phyloP scores from a whole-genome alignment of 2,113 vertebrate genomes.

The Xyliphius kryptos region DNA sequence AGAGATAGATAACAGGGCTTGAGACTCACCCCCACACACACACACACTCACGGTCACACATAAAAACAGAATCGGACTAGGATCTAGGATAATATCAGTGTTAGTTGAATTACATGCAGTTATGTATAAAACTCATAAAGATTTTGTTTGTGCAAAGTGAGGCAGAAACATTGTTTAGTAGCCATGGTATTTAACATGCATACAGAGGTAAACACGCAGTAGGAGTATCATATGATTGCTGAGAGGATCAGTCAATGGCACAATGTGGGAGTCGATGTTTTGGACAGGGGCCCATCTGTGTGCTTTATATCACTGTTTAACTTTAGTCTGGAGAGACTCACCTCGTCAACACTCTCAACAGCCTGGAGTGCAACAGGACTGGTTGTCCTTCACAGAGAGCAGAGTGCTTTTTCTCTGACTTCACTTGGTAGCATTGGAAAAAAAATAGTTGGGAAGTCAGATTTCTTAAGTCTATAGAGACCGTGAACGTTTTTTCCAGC shows the following conservation, averaged over 20 bases:
- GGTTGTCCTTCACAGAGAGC: conserved; percentile 16
- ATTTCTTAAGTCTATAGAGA: not conserved
- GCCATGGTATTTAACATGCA: conserved; percentile 1
- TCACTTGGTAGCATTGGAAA: conserved; percentile 2
- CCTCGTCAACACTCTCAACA: conserved; percentile 27
- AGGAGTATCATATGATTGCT: conserved; percentile 32
- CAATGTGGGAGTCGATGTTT: conserved; percentile 29
- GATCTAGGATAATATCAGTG: conserved; percentile 9
- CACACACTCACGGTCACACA: conserved; percentile 11
- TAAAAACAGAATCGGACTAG: not conserved
- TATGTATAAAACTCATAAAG: conserved; percentile 15
- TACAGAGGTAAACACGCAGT: conserved; percentile 5
- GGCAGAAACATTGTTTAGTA: conserved; percentile 5
- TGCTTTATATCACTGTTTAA: conserved; percentile 37
- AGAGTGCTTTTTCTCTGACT: not conserved
- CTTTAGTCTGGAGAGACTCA: conserved; percentile 35
- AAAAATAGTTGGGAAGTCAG: not conserved
- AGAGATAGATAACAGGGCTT: conserved; percentile 59
- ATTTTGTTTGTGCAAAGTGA: not conserved
- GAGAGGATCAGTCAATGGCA: conserved; percentile 20
- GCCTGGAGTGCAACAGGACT: conserved; percentile 8
- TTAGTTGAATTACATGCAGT: conserved; percentile 17
- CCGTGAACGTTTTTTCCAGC: too few species aligned
- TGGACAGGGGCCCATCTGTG: conserved; percentile 21
- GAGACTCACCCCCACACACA: conserved; percentile 19